Percentiles rank a stretch among this genome's conserved stretches.
These are phyloP conservation scores for Saturnia japonica DNA, from an alignment of 2,888 invertebrate genomes.

Conservation along the genomic window DNA sequence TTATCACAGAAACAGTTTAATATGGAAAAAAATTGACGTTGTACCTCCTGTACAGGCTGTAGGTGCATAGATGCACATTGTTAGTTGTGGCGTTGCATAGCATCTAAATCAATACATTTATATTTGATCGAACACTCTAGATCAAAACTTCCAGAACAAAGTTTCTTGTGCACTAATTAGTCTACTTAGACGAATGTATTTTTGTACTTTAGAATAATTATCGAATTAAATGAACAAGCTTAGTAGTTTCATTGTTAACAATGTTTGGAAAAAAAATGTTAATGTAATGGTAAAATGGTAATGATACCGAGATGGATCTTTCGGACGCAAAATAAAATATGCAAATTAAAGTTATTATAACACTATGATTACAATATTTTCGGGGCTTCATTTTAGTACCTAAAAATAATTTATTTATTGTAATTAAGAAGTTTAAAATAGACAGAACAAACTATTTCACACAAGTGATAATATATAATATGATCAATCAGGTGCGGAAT, in stretches of 20 bases:
- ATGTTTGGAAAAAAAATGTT: background rate
- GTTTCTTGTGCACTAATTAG: slow-evolving; percentile 5
- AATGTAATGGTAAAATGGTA: too few relatives aligned
- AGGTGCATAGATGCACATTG: background rate
- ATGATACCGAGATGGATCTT: background rate
- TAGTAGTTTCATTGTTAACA: background rate
- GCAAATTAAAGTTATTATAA: background rate
- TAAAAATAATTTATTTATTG: background rate
- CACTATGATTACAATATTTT: background rate
- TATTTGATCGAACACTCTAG: background rate
- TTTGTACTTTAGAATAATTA: background rate
- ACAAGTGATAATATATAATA: too few relatives aligned
- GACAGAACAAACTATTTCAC: too few relatives aligned
- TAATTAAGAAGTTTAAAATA: too few relatives aligned
- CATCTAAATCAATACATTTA: background rate
- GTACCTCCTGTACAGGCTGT: too few relatives aligned
- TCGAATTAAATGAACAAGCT: background rate
- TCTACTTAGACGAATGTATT: background rate
- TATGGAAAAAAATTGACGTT: too few relatives aligned
- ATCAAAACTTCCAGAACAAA: background rate
- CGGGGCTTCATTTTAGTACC: background rate
- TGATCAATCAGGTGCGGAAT: too few relatives aligned
- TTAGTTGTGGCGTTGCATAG: background rate
- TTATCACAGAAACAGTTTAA: too few relatives aligned
- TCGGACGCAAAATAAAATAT: background rate